These are phyloP conservation scores for Chymomyza procnemis DNA, from an alignment of 2,888 invertebrate species.

Conservation along the genomic window DNA sequence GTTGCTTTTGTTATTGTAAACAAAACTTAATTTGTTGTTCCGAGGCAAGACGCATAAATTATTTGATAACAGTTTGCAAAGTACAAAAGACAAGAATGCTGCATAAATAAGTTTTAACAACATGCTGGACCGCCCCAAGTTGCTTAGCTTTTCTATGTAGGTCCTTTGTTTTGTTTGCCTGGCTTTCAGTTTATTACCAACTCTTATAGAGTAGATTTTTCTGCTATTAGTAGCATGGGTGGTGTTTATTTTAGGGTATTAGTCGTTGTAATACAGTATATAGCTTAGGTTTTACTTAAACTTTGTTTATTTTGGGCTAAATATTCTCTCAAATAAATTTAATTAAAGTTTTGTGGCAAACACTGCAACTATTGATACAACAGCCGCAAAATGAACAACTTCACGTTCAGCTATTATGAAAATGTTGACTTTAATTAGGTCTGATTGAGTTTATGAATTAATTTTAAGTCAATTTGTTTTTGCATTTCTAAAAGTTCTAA, in stretches of 20 bases:
- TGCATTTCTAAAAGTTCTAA: too few species aligned
- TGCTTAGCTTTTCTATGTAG: not conserved
- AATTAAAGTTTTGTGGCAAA: constrained; percentile 36
- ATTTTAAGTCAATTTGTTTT: too few species aligned
- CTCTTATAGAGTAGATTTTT: not conserved
- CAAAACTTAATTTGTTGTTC: constrained; percentile 70
- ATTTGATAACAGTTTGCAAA: constrained; percentile 63
- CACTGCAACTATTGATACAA: not conserved
- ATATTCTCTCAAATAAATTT: constrained; percentile 49
- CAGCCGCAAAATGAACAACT: not conserved
- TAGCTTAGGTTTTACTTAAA: constrained; percentile 38
- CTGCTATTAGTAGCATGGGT: not conserved
- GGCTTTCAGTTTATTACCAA: not conserved
- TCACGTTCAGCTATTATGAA: not conserved
- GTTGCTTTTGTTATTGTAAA: constrained; percentile 23
- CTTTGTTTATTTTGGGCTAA: constrained; percentile 49
- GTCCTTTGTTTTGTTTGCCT: constrained; percentile 2
- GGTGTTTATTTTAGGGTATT: not conserved
- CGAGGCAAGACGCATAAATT: constrained; percentile 68
- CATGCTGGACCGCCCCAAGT: not conserved
- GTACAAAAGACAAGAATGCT: constrained; percentile 3
- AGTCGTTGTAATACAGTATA: not conserved
- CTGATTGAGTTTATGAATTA: too few species aligned
- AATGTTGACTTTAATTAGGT: not conserved
- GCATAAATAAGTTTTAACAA: constrained; percentile 63